Evolutionary conservation across 64 coral and sea anemone genomes (phyloP).

Genomic region (Stichodactyla helianthus): DNA sequence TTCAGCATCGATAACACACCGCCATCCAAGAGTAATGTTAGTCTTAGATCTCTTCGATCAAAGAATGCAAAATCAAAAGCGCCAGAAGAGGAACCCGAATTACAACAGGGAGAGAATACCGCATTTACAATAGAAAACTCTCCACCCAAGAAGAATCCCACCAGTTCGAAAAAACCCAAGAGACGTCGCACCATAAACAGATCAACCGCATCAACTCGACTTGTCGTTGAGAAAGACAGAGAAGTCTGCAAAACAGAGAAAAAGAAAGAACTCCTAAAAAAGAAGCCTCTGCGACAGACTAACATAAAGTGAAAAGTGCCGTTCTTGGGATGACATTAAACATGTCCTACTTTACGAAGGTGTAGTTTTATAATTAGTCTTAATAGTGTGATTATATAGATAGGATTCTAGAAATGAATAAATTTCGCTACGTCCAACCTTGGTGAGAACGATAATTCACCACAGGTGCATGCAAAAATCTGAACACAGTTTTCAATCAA

Average conservation of each 20-base stretch:
- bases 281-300: not conserved
- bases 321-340: not conserved
- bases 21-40: not conserved
- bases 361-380: not conserved
- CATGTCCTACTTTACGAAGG: too few relatives aligned
- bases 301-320: conserved; percentile 3
- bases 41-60: not conserved
- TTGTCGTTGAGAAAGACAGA: conserved; percentile 16
- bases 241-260: conserved; percentile 32
- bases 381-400: not conserved
- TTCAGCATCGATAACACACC: conserved; percentile 50
- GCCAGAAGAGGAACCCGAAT: not conserved
- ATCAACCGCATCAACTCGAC: conserved; percentile 25
- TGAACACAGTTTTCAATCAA: too few relatives aligned
- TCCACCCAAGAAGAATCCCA: not conserved
- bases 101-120: not conserved
- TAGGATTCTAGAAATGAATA: not conserved
- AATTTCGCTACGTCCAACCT: too few relatives aligned
- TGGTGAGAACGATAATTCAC: too few relatives aligned
- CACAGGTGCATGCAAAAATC: too few relatives aligned
- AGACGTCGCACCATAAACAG: conserved; percentile 44
- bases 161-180: not conserved
- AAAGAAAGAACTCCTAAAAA: conserved; percentile 10
- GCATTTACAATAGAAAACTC: conserved; percentile 37
- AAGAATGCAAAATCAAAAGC: not conserved